Percentiles rank a stretch among this genome's conserved stretches.
Conservation (phyloP, 2,113 vertebrate species). For the Ahaetulla prasina region DNA sequence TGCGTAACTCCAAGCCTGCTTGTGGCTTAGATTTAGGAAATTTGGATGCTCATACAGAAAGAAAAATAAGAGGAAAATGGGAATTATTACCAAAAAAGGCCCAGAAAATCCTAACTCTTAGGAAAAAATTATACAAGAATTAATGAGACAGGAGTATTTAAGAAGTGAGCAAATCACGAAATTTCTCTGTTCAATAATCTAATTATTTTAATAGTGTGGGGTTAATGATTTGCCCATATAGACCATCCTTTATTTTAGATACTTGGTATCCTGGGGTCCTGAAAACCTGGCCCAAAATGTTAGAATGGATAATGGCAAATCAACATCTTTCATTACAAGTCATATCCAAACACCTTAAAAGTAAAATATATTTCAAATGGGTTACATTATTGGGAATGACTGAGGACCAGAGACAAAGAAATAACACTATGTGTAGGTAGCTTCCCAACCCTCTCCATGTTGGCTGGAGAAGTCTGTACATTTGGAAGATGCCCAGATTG, state of each 20-base stretch:
- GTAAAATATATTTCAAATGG: background rate
- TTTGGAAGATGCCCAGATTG: background rate
- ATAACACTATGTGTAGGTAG: background rate
- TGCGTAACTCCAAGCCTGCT: background rate
- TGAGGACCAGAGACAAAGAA: background rate
- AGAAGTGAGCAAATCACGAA: background rate
- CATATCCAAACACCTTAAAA: background rate
- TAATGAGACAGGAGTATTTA: conserved; percentile 9
- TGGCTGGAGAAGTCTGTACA: background rate
- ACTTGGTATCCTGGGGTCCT: background rate
- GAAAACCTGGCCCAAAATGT: background rate
- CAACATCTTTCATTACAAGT: background rate
- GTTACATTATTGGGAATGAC: background rate
- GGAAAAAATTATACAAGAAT: conserved; percentile 54
- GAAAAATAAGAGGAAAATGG: conserved; percentile 78
- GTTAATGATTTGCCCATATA: background rate
- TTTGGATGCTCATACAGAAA: conserved; percentile 74
- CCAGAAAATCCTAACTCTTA: conserved; percentile 49
- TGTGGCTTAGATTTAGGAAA: conserved; percentile 59
- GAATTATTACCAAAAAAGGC: conserved; percentile 42
- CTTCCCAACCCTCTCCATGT: background rate
- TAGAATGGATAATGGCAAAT: background rate
- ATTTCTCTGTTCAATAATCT: background rate
- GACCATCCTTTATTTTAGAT: background rate
- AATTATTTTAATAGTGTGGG: background rate